Evolutionary conservation across 2,888 invertebrate genomes (phyloP), one percentile per base, ranked within the genome.

Genomic region (Diadegma fenestrale): DNA sequence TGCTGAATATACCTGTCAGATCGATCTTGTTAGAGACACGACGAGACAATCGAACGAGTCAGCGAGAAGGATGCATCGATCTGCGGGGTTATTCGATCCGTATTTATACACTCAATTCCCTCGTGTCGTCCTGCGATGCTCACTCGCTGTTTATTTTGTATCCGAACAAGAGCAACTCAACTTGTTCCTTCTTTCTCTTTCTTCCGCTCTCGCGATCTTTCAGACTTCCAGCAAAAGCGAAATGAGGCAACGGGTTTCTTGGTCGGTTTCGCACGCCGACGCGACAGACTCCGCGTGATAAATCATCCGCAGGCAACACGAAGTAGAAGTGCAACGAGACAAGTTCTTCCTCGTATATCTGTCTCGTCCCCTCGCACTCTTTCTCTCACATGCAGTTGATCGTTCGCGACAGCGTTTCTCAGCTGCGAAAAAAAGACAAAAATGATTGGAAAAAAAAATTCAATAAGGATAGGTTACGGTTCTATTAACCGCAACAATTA

Each of bases 241-340:
- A 85, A 85, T 77, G 80, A 85, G 82, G 72, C 82, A 66, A 72
- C 82, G 85, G 76, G 61, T 82, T 80, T 76, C 76, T 75, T 76
- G 79, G 85, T 82, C 54, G 80, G 80, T 82, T 85, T 85, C 82
- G 85, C 82, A 82, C 82, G 77, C 82, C 77, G 80, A 80, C 77
- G 73, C 80, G 80, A 82, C 80, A 72, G 66, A 77, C 85, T 76
- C 72, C 19, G 76, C 82, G 82, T 77, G 85, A 85, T 85, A 82
- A 85, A 85, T 85, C 82, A 80, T 77, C 73, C 71, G 26, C 80
- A 66, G 61, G 43, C 63, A 71, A 58, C 85, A 43, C 37, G 37
- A 37, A 10, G 8, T 37, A 10, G 33, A 33, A 33, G 33, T 33
- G 33, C 33, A 33, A 33, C 33, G 33, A 33, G 33, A 33, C 5